phyloP scores from a whole-genome alignment of 92 coral and sea anemone genomes.

The Epizoanthus rinbou region DNA sequence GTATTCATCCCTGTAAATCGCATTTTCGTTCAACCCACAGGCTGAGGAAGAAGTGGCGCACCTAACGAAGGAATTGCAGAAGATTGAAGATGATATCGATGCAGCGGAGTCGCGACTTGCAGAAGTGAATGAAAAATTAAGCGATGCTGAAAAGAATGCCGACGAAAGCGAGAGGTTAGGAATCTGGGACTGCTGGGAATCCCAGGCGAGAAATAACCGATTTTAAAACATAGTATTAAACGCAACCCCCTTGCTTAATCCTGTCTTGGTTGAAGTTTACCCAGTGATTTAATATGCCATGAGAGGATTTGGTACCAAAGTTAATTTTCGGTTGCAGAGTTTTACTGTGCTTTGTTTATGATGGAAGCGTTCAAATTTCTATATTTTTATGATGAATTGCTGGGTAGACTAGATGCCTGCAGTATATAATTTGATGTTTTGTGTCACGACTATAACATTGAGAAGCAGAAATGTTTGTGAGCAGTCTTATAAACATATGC shows the following conservation, averaged over 20 bases:
- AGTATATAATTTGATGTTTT: not conserved
- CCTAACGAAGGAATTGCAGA: slow-evolving; percentile 90
- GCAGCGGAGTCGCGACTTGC: slow-evolving; percentile 95
- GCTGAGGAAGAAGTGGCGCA: slow-evolving; percentile 91
- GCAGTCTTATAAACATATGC: not conserved
- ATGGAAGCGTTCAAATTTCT: not conserved
- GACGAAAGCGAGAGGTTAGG: slow-evolving; percentile 97
- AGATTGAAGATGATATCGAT: slow-evolving; percentile 92
- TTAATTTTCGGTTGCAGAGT: not conserved
- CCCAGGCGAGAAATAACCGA: not conserved
- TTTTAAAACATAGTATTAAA: not conserved
- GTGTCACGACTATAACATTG: not conserved
- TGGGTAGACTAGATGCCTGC: not conserved
- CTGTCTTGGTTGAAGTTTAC: not conserved
- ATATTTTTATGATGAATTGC: not conserved
- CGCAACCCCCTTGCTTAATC: not conserved
- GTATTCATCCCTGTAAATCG: too few species aligned
- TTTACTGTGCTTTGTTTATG: not conserved
- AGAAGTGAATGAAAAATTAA: slow-evolving; percentile 68
- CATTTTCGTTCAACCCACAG: too few species aligned
- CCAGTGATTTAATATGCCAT: not conserved
- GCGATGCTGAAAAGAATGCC: slow-evolving; percentile 91
- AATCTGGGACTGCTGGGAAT: not conserved
- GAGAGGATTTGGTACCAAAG: not conserved
- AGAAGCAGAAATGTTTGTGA: not conserved